These are phyloP conservation scores for Xenopus petersii DNA, from an alignment of 2,797 vertebrate species.

Conservation along the genomic window DNA sequence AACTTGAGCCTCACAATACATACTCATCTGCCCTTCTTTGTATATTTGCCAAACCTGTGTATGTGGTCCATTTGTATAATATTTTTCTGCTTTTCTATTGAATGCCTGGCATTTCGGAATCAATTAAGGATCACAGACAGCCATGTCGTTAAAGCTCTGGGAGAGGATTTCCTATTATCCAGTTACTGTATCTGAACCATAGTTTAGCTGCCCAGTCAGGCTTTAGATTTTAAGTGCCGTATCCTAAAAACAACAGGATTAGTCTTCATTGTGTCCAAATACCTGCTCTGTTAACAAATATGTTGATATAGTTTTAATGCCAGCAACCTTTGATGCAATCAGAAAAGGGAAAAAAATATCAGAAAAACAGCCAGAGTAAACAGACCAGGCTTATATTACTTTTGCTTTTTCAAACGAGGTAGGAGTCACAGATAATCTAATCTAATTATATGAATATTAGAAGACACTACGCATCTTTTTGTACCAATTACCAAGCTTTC, in stretches of 20 bases:
- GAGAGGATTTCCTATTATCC: slow-evolving; percentile 48
- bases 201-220: slow-evolving; percentile 50
- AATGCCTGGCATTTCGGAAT: slow-evolving; percentile 49
- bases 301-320: slow-evolving; percentile 31
- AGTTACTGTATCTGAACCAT: slow-evolving; percentile 46
- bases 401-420: slow-evolving; percentile 67
- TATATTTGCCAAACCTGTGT: slow-evolving; percentile 22
- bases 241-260: slow-evolving; percentile 23
- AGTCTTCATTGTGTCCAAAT: slow-evolving; percentile 25
- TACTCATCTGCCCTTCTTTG: slow-evolving; percentile 43
- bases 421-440: slow-evolving; percentile 89
- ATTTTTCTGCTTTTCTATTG: slow-evolving; percentile 33
- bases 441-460: slow-evolving; percentile 91
- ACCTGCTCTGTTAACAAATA: slow-evolving; percentile 45
- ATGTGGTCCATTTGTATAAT: slow-evolving; percentile 36
- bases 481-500: slow-evolving; percentile 92
- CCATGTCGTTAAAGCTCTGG: slow-evolving; percentile 47
- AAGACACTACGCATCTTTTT: slow-evolving; percentile 87
- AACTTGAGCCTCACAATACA: neutral
- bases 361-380: slow-evolving; percentile 59
- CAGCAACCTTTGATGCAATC: slow-evolving; percentile 37
- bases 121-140: slow-evolving; percentile 47
- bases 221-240: slow-evolving; percentile 15
- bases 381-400: slow-evolving; percentile 66
- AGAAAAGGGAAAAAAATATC: slow-evolving; percentile 44